Evolutionary conservation across 2,113 vertebrate genomes (phyloP), one percentile per base, ranked within the genome.

Genomic region (Elephantulus edwardii): DNA sequence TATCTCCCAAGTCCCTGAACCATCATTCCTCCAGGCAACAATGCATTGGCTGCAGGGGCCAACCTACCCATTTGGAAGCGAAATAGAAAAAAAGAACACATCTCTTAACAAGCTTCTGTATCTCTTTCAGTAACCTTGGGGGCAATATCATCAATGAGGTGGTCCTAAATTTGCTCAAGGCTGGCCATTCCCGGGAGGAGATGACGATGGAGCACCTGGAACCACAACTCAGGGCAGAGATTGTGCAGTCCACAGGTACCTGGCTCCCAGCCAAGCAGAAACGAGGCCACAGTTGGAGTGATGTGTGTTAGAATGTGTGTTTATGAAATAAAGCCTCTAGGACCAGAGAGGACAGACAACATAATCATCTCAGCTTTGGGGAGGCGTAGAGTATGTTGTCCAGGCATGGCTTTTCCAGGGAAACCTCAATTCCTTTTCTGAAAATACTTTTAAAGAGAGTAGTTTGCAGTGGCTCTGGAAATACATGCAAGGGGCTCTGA

Each of bases 161-260:
- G 0, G 97, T 98, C 2, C 94, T 99, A 94, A 98, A 98, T 50
- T 98, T 99, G 97, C 98, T 99, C 97, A 98, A 98, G 90, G 98
- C 98, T 0, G 98, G 99, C 38, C 95, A 97, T 93, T 96, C 98
- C 2, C 97, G 99, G 84, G 99, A 99, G 94, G 98, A 99, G 88
- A 99, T 99, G 7, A 97, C 98, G 0, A 93, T 98, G 98, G 98
- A 98, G 40, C 96, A 99, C n/a, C 87, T 99, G 94, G 98, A 98
- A 83, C 97, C 97, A 86, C 95, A 54, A n/a, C 97, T 99, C 38
- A 96, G 94, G 20, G 96, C 95, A 14, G 98, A 98, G 96, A 97
- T 99, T 13, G 96, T 97, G 85, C 97, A 98, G 14, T 96, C 98
- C 54, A 95, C 98, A 97, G 99, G 99, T 99, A 74, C 75, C 4